Evolutionary conservation across 2,797 vertebrate species (phyloP).

Genomic region (Glossophaga mutica): DNA sequence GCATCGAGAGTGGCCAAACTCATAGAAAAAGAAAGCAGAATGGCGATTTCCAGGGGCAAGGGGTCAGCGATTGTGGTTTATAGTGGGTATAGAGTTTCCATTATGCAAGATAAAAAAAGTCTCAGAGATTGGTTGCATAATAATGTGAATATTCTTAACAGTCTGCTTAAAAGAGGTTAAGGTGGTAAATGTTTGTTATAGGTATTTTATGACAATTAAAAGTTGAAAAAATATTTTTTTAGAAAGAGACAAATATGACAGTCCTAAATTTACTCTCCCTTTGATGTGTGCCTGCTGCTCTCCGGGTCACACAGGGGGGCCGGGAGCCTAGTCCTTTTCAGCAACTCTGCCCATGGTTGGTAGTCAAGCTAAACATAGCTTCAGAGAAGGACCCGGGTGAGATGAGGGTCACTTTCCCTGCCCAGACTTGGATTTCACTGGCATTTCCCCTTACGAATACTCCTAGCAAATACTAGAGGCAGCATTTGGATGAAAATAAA

Average conservation of each 20-base stretch:
- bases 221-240: background rate
- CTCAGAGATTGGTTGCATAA: background rate
- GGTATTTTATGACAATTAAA: background rate
- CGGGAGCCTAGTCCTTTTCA: background rate
- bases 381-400: background rate
- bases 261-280: background rate
- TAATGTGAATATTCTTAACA: background rate
- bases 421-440: background rate
- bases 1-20: background rate
- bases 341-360: background rate
- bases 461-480: constrained; percentile 10
- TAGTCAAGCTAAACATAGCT: background rate
- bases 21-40: background rate
- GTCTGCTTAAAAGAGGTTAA: background rate
- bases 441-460: constrained; percentile 24
- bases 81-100: background rate
- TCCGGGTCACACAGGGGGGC: background rate
- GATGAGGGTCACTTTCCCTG: background rate
- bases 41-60: background rate
- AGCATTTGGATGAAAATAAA: constrained; percentile 53
- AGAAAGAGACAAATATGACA: background rate
- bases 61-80: background rate
- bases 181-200: background rate
- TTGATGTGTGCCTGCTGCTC: background rate
- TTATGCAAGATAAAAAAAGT: background rate